Evolutionary conservation across 1,140 invertebrate genomes (phyloP), one percentile per base, ranked within the genome.

Genomic region (Drosophila ficusphila): DNA sequence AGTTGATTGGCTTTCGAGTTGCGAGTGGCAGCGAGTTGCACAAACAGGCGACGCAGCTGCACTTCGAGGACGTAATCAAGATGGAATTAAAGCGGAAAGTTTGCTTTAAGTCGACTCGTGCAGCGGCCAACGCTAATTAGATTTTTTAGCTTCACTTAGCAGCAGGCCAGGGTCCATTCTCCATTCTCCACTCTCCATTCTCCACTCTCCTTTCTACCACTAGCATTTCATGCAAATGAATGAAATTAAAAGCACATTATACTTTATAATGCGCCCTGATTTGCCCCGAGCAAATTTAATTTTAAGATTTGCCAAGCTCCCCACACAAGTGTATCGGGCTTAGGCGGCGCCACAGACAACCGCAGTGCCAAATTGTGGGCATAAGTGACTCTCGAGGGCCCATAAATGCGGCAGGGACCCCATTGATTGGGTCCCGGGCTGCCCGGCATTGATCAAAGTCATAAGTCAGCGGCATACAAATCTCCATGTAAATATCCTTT

Each of bases 241-340:
- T 90, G 85, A 85, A 89, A 89, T 89, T 89, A 89, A 81, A 81
- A 81, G 86, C 79, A 81, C 86, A 89, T 89, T 89, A 89, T 85
- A 85, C 81, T 86, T 70, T 75, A 78, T 89, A 89, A 89, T 89
- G 76, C 62, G 47, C 46, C 56, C 77, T 89, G 86, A 89, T 89
- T 89, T 85, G 86, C 67, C 60, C 54, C 25, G 4, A 48, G 82
- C 34, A 75, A 86, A 86, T 88, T 88, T 75, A 70, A 86, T 86
- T 86, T 86, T 76, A 85, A 70, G 81, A 85, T 86, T 79, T 86
- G 79, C 71, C 46, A 25, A 69, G 53, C 62, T 51, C 58, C 27
- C 16, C 33, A 19, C 23, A 21, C 16, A 5, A 9, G 11, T 41
- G 4, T 79, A 75, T 75, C 75, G 74, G 52, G 51, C 29, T 34